These are phyloP conservation scores for Mylabris phalerata DNA, from an alignment of 1,140 invertebrate species.

Conservation along the genomic window DNA sequence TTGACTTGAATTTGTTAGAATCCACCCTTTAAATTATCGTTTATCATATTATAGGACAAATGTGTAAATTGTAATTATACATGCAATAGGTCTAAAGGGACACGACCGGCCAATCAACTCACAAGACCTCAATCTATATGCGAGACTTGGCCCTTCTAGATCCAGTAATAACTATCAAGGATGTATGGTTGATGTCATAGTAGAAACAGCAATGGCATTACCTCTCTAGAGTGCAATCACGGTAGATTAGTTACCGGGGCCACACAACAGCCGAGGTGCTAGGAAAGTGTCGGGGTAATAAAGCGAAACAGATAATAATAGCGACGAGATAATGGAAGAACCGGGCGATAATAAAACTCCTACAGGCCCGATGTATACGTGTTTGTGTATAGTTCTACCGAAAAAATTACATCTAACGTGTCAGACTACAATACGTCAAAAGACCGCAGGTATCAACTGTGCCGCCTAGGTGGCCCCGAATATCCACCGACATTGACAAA, in stretches of 20 bases:
- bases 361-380: not conserved
- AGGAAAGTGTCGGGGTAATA: conserved; percentile 20
- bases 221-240: conserved; percentile 27
- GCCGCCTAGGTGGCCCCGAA: not conserved
- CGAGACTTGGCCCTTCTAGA: conserved; percentile 15
- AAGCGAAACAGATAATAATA: conserved; percentile 33
- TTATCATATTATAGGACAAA: no score
- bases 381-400: not conserved
- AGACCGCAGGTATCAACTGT: conserved; percentile 12
- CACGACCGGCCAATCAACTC: conserved; percentile 16
- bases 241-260: conserved; percentile 25
- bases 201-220: not conserved
- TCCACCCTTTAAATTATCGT: no score
- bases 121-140: conserved; percentile 23
- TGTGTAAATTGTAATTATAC: conserved; percentile 5
- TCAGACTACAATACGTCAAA: conserved; percentile 14
- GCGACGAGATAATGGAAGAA: conserved; percentile 31
- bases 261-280: conserved; percentile 3
- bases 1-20: no score
- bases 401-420: not conserved
- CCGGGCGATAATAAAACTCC: conserved; percentile 28
- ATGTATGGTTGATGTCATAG: conserved; percentile 9
- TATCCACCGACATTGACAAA: conserved; percentile 11
- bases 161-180: conserved; percentile 22
- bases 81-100: conserved; percentile 23